phyloP scores from a whole-genome alignment of 1,140 invertebrate genomes.

The Arion vulgaris region DNA sequence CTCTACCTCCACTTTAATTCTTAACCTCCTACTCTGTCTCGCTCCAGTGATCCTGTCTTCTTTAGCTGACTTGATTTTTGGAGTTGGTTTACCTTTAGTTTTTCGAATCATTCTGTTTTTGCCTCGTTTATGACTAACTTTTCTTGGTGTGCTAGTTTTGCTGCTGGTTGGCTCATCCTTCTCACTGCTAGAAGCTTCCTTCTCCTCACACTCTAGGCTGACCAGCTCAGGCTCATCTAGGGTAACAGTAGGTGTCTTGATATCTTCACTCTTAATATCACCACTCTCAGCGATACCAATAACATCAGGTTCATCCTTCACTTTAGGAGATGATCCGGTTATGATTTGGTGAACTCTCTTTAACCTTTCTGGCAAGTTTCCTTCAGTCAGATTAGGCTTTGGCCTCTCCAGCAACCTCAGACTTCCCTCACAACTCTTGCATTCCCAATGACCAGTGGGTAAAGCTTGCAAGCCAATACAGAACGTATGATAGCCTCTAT shows the following conservation, averaged over 20 bases:
- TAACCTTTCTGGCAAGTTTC: background rate
- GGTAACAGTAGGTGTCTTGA: background rate
- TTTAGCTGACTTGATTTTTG: background rate
- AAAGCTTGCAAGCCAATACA: slow-evolving; percentile 89
- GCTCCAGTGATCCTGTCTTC: background rate
- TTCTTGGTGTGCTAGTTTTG: background rate
- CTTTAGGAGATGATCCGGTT: background rate
- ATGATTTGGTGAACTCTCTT: background rate
- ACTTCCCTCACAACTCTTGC: slow-evolving; percentile 73
- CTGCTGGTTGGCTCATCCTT: too few species aligned
- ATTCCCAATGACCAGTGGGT: slow-evolving; percentile 92
- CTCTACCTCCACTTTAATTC: slow-evolving; percentile 24
- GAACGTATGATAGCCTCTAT: slow-evolving; percentile 93
- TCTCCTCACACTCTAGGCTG: background rate
- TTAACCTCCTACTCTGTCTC: slow-evolving; percentile 36
- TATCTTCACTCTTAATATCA: background rate
- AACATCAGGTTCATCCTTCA: background rate
- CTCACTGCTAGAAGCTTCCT: too few species aligned
- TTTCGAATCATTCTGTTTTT: too few species aligned
- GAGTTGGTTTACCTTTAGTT: background rate
- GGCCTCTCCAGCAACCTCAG: slow-evolving; percentile 46
- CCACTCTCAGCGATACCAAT: background rate
- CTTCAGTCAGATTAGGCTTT: background rate
- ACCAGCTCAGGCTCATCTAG: background rate
- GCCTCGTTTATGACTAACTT: background rate